phyloP scores from a whole-genome alignment of 1,140 invertebrate genomes.

The Varroa destructor region DNA sequence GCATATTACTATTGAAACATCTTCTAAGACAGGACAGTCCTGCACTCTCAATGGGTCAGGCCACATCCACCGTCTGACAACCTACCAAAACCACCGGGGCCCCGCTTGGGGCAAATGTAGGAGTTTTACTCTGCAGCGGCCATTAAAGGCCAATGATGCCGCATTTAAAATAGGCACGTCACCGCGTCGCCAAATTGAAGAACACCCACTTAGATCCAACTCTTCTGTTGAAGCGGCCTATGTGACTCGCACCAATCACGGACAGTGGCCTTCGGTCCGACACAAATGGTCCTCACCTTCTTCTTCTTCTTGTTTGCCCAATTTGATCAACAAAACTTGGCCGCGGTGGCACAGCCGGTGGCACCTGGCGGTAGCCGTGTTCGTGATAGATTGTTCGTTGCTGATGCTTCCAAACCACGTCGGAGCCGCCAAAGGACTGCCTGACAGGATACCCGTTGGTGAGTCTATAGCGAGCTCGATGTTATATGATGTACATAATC shows the following conservation, averaged over 20 bases:
- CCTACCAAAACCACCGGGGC: background rate
- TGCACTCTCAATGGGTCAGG: conserved; percentile 4
- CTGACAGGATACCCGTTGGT: conserved; percentile 25
- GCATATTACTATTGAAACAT: background rate
- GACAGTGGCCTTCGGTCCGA: too few relatives aligned
- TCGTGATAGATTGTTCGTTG: conserved; percentile 19
- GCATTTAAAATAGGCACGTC: background rate
- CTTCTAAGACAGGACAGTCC: conserved; percentile 5
- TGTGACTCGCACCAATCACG: too few relatives aligned
- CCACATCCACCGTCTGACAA: background rate
- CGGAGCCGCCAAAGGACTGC: conserved; percentile 23
- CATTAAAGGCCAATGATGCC: too few relatives aligned
- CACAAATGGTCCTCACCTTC: too few relatives aligned
- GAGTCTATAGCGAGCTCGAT: background rate
- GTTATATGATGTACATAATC: too few relatives aligned
- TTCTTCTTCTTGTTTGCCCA: too few relatives aligned
- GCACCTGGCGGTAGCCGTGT: conserved; percentile 19
- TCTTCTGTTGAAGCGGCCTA: too few relatives aligned
- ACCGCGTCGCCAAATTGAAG: background rate
- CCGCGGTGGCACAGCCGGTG: background rate
- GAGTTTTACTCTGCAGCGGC: too few relatives aligned
- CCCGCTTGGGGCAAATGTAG: background rate
- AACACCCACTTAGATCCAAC: background rate
- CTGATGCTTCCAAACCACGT: conserved; percentile 23
- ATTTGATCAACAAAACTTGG: too few relatives aligned